phyloP scores from a whole-genome alignment of 1,140 invertebrate genomes.

The Chrysomallon squamiferum region DNA sequence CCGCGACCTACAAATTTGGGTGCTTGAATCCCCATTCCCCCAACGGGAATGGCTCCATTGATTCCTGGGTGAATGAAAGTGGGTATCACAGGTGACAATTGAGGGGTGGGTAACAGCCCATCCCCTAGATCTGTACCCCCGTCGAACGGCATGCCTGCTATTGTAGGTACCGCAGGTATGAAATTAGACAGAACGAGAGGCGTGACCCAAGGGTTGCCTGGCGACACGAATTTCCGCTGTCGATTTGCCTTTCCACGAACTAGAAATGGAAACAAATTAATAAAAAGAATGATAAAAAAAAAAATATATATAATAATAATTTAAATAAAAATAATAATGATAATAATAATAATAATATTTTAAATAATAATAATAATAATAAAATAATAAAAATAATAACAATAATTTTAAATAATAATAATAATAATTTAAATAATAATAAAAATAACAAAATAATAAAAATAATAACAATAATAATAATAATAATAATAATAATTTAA shows the following conservation, averaged over 20 bases:
- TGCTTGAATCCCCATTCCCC: constrained; percentile 1
- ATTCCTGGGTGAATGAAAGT: background rate
- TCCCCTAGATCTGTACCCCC: constrained; percentile 4
- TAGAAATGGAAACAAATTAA: background rate
- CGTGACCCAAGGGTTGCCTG: constrained; percentile 7
- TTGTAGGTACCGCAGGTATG: background rate
- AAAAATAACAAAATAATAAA: too few relatives aligned
- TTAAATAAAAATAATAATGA: too few relatives aligned
- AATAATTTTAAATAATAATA: too few relatives aligned
- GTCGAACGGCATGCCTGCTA: constrained; percentile 9
- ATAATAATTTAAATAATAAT: too few relatives aligned
- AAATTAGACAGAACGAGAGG: background rate
- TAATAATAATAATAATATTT: too few relatives aligned
- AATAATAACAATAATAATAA: too few relatives aligned
- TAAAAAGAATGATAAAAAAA: background rate
- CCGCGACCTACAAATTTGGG: background rate
- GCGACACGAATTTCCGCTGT: constrained; percentile 2
- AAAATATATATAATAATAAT: background rate
- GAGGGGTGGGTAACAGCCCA: background rate
- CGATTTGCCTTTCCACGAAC: constrained; percentile 5
- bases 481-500: too few relatives aligned
- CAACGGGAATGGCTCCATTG: background rate
- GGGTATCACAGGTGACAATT: background rate
- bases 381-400: too few relatives aligned
- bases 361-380: too few relatives aligned